phyloP scores from a whole-genome alignment of 2,797 vertebrate species.

The Diceros bicornis region DNA sequence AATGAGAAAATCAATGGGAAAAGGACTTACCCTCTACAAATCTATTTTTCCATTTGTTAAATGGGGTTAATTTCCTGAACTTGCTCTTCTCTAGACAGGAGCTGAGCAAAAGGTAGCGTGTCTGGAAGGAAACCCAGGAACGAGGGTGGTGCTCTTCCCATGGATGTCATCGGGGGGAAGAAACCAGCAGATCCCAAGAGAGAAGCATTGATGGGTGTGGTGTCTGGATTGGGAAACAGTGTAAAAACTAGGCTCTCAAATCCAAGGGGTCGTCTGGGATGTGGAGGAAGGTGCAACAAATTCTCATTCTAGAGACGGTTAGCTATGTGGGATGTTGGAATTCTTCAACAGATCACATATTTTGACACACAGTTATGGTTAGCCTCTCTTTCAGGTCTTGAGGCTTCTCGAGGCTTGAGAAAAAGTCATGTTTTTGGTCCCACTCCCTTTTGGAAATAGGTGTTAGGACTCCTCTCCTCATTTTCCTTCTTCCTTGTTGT shows the following conservation, averaged over 20 bases:
- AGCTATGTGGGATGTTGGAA: not conserved
- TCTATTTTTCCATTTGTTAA: not conserved
- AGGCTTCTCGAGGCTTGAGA: not conserved
- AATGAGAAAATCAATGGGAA: not conserved
- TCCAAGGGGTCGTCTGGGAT: not conserved
- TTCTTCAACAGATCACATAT: not conserved
- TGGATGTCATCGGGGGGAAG: not conserved
- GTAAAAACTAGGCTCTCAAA: not conserved
- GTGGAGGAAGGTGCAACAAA: not conserved
- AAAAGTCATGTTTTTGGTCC: not conserved
- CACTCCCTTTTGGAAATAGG: not conserved
- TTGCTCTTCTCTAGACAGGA: not conserved
- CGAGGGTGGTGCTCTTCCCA: not conserved
- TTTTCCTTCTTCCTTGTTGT: not conserved
- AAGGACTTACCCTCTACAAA: not conserved
- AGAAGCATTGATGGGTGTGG: not conserved
- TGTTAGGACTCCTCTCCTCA: not conserved
- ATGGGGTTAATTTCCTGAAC: not conserved
- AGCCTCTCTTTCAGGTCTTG: not conserved
- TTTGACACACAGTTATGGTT: not conserved
- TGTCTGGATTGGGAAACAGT: not conserved
- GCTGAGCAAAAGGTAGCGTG: not conserved
- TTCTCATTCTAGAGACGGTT: not conserved
- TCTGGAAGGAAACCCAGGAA: not conserved
- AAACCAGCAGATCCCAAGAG: not conserved